Evolutionary conservation across 1,140 invertebrate genomes (phyloP).

Genomic region (Cheumatopsyche charites): DNA sequence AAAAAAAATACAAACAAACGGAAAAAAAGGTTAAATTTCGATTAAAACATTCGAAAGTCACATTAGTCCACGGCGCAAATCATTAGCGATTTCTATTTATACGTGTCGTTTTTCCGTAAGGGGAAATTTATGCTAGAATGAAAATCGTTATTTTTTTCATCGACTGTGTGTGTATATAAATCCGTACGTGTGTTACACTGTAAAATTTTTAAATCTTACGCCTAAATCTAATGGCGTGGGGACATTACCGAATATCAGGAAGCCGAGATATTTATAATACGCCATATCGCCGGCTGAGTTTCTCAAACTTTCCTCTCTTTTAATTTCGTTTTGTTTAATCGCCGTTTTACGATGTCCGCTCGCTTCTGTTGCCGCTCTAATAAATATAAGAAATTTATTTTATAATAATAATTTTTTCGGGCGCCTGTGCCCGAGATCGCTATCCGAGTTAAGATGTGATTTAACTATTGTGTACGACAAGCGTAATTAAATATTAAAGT

Average conservation of each 20-base stretch:
- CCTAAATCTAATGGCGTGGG: slow-evolving; percentile 34
- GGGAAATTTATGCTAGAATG: slow-evolving; percentile 26
- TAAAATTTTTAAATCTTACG: slow-evolving; percentile 39
- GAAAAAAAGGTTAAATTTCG: too few species aligned
- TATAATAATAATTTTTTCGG: background rate
- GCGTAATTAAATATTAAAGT: slow-evolving; percentile 26
- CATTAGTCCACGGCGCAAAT: slow-evolving; percentile 18
- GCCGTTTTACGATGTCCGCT: background rate
- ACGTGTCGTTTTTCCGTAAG: slow-evolving; percentile 3
- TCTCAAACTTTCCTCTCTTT: too few species aligned
- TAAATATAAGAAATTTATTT: background rate
- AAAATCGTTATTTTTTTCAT: slow-evolving; percentile 31
- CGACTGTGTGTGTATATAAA: background rate
- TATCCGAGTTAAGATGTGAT: slow-evolving; percentile 25
- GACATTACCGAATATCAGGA: slow-evolving; percentile 43
- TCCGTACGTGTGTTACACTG: slow-evolving; percentile 19
- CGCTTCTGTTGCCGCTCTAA: background rate
- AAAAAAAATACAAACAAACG: too few species aligned
- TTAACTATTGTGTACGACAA: slow-evolving; percentile 4
- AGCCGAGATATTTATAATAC: slow-evolving; percentile 41
- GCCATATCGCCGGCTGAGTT: background rate
- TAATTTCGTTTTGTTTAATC: background rate
- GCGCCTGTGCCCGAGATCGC: background rate
- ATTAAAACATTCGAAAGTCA: too few species aligned
- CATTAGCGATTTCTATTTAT: slow-evolving; percentile 27